A percentile compares a stretch with the other conserved stretches of the same genome.
phyloP scores from a whole-genome alignment of 2,888 invertebrate genomes.

The Tineola bisselliella region DNA sequence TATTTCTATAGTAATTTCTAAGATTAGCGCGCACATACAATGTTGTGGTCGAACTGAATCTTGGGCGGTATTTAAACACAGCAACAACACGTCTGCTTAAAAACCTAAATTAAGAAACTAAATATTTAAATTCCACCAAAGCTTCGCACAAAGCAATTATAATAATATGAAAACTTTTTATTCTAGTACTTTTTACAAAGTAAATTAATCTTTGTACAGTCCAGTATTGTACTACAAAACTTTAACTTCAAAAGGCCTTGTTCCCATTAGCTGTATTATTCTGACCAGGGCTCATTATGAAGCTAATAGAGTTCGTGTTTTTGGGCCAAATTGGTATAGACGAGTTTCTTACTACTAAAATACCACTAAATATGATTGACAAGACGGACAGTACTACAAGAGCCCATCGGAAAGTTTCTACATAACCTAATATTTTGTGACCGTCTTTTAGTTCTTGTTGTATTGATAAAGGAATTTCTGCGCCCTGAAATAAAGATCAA shows the following conservation, averaged over 20 bases:
- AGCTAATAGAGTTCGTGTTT: conserved; percentile 46
- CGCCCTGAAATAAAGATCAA: conserved; percentile 38
- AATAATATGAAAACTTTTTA: background rate
- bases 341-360: conserved; percentile 28
- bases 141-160: too few species aligned
- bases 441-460: conserved; percentile 39
- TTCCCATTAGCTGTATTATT: conserved; percentile 2
- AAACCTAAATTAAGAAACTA: too few species aligned
- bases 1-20: too few species aligned
- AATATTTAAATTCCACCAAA: too few species aligned
- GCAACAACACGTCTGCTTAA: too few species aligned
- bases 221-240: background rate
- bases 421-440: conserved; percentile 40
- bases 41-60: too few species aligned
- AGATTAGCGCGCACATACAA: too few species aligned
- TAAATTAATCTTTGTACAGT: background rate
- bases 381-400: conserved; percentile 37
- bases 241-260: conserved; percentile 7
- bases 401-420: conserved; percentile 49
- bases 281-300: conserved; percentile 34
- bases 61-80: too few species aligned
- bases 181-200: background rate
- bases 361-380: conserved; percentile 23
- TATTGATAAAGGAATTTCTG: conserved; percentile 37
- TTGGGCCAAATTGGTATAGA: conserved; percentile 33